These are phyloP conservation scores for Sanderia malayensis DNA, from an alignment of 30 jellyfish, hydroid and myxozoan species.

Conservation along the genomic window DNA sequence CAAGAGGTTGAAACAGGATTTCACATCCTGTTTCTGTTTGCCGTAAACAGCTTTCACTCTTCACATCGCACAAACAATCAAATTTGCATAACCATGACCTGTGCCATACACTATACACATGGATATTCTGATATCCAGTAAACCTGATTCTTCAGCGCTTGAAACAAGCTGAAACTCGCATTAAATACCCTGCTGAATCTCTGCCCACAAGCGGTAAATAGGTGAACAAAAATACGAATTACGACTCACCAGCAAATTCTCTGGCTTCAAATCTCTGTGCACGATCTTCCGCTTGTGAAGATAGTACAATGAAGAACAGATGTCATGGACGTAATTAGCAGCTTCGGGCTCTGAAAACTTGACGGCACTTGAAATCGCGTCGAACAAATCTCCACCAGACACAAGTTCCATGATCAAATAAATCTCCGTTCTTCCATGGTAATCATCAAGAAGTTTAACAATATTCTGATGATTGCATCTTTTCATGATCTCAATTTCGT, in stretches of 20 bases:
- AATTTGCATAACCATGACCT: no score
- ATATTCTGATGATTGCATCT: conserved; percentile 83
- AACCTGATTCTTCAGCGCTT: no score
- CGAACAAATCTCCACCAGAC: conserved; percentile 96
- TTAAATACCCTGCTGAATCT: no score
- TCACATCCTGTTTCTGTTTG: no score
- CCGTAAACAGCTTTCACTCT: no score
- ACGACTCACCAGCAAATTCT: conserved; percentile 84
- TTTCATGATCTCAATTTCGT: conserved; percentile 83
- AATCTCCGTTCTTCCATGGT: conserved; percentile 60
- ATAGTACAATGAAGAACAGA: conserved; percentile 84
- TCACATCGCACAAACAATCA: no score
- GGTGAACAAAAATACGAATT: no score
- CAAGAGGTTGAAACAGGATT: no score
- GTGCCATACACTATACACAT: no score
- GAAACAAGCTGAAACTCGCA: no score
- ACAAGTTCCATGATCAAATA: conserved; percentile 91
- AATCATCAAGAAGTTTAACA: conserved; percentile 76
- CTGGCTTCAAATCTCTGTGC: conserved; percentile 97
- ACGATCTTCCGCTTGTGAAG: conserved; percentile 84
- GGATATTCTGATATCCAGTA: no score
- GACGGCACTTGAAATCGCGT: conserved; percentile 76
- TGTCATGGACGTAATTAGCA: conserved; percentile 71
- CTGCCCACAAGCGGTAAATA: no score
- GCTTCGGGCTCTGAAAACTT: conserved; percentile 82